Conservation (phyloP, 2,113 vertebrate species). For the Gallinago jamesoni region DNA sequence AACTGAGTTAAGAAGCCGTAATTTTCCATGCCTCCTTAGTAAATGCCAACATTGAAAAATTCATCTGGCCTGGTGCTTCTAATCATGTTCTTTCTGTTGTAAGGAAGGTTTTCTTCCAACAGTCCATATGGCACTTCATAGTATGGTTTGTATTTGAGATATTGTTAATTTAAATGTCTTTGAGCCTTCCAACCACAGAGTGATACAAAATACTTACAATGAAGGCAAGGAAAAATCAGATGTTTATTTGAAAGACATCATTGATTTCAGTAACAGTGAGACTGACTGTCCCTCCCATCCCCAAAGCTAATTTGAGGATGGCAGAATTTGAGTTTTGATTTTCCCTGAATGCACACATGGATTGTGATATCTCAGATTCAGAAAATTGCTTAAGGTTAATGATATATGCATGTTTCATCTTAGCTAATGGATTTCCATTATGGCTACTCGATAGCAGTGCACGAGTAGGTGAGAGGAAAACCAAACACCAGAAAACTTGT, state of each 20-base stretch:
- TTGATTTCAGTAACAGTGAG: neutral
- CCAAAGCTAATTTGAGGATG: conserved; percentile 22
- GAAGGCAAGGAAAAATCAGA: conserved; percentile 65
- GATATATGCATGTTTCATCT: neutral
- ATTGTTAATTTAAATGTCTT: neutral
- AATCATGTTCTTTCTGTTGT: neutral
- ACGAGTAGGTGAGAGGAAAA: conserved; percentile 13
- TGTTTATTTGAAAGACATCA: neutral
- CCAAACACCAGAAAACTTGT: neutral
- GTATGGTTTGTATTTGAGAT: neutral
- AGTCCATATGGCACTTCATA: neutral
- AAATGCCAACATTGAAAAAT: neutral
- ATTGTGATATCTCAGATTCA: neutral
- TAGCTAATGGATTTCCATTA: neutral
- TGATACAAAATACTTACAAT: neutral
- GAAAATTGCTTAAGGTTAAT: neutral
- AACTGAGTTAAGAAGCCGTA: neutral
- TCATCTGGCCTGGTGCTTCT: neutral
- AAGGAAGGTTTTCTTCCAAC: neutral
- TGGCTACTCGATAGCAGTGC: neutral
- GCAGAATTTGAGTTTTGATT: conserved; percentile 73
- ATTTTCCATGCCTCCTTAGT: conserved; percentile 51
- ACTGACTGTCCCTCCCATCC: neutral
- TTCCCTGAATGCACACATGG: neutral
- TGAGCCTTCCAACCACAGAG: neutral